Base-by-base conservation (phyloP, 1,140 invertebrate species). In the Cyphomyrmex costatus region DNA sequence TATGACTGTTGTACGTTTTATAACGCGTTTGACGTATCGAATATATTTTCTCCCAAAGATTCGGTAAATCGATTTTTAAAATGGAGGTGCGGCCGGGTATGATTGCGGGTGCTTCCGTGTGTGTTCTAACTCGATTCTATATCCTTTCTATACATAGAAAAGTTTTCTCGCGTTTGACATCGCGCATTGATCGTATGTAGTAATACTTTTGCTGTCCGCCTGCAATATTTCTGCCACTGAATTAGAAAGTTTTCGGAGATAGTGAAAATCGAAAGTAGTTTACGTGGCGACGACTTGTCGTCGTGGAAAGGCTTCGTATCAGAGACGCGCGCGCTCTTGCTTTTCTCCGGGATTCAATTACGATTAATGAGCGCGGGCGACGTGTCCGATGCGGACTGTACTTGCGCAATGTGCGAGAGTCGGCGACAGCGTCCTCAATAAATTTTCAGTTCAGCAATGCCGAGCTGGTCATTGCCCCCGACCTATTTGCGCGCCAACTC, bases 381-480 rank as follows among this genome's bases (percentile, higher is more conserved):
- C 78, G 16, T 70, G 63, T 46, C 33, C 78, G 63, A 70, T 80
- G 14, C 49, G 65, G 36, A 24, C 63, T n/a, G 33, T 46, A 49
- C 78, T 92, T 92, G 92, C 91, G 92, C 90, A 93, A 94, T 90
- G 87, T 88, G 88, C 90, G 66, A 89, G 85, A 86, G 78, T 87
- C 88, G 68, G 56, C 79, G 68, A 61, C 77, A 89, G 88, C 90
- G 90, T 87, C 90, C 92, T 92, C 93, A 94, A 94, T 94, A 91
- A 93, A 94, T 94, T 94, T 94, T 92, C 71, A 92, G 91, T 91
- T 85, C 71, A 86, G 70, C 82, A 85, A 85, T 86, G 77, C 68
- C 84, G 88, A 71, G 27, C 84, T 91, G 93, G 93, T 94, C 93
- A 82, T 92, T 94, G 93, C 77, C 92, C 92, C 85, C 90, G 91